Base-by-base conservation (phyloP, 2,888 invertebrate species). In the Odontocerum albicorne region DNA sequence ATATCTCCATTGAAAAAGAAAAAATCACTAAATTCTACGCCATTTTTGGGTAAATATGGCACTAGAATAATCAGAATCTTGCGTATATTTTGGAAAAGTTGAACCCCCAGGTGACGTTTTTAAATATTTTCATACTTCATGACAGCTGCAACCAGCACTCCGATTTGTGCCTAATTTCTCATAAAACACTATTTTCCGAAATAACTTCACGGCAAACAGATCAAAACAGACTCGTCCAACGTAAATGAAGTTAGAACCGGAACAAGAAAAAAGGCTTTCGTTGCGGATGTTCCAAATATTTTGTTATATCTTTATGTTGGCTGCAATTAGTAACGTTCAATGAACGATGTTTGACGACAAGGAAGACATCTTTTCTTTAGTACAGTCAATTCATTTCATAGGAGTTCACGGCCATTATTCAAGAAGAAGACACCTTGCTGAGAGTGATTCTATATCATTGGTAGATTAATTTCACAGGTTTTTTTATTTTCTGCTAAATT, bases 141-240 rank as follows among this genome's bases (percentile, higher is more conserved):
- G 6, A 16, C 16, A 38, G 6, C 12, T 12, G 10, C 47, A 16
- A 15, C n/a, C 19, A n/a, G 10, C 21, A 47, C 22, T 20, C 44
- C 71, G 70, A 69, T 69, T 69, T 65, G 71, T 67, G 70, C 71
- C 72, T 71, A 68, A 70, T 66, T 70, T 72, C 69, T 70, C 70
- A 68, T 64, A 66, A 69, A 70, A 69, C 65, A 66, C 64, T 65
- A 70, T 69, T 66, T 52, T 68, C 65, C 65, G 69, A 72, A 72
- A 71, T 73, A 77, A 77, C 77, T 77, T 77, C 77, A 77, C 74
- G 71, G 73, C 72, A 71, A 55, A 54, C 46, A 31, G 17, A 21
- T 22, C 42, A 42, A 20, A 20, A 42, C 43, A 50, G 13, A 49
- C 12, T 31, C 19, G 44, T 31, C 21, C 38, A 36, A 49, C 43